Evolutionary conservation across 92 coral and sea anemone species (phyloP).

Genomic region (Epizoanthus ramosus): DNA sequence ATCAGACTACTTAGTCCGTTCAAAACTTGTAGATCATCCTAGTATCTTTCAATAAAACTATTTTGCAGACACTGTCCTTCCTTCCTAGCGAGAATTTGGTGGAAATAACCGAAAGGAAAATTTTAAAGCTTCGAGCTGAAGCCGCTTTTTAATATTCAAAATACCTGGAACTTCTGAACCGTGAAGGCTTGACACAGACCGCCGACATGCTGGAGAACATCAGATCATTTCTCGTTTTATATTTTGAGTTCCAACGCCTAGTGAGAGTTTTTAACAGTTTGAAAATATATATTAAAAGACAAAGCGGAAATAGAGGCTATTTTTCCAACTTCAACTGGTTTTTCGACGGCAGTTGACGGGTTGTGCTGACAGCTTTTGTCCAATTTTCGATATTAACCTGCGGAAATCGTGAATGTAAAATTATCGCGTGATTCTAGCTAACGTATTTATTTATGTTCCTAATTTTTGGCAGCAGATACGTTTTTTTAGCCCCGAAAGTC

Average conservation of each 20-base stretch:
- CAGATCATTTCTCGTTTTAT: slow-evolving; percentile 7
- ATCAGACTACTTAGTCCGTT: not conserved
- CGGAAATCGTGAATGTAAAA: slow-evolving; percentile 29
- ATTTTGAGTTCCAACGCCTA: not conserved
- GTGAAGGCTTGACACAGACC: slow-evolving; percentile 56
- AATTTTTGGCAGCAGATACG: not conserved
- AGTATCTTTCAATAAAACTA: not conserved
- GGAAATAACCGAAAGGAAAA: slow-evolving; percentile 21
- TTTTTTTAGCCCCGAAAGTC: not conserved
- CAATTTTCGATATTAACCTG: slow-evolving; percentile 19
- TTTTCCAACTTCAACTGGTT: slow-evolving; percentile 11
- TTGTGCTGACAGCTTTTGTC: not conserved
- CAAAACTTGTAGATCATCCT: not conserved
- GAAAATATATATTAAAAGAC: not conserved
- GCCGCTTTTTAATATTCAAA: slow-evolving; percentile 64
- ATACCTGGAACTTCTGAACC: slow-evolving; percentile 82
- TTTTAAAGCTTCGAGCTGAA: slow-evolving; percentile 15
- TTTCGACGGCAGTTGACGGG: slow-evolving; percentile 11
- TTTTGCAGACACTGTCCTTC: not conserved
- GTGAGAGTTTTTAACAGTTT: not conserved
- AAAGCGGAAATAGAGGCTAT: not conserved
- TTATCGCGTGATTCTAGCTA: slow-evolving; percentile 37
- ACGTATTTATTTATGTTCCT: not conserved
- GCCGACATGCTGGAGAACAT: slow-evolving; percentile 2
- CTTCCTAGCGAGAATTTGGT: not conserved